phyloP scores from a whole-genome alignment of 1,140 invertebrate species.

The Augochlora pura region DNA sequence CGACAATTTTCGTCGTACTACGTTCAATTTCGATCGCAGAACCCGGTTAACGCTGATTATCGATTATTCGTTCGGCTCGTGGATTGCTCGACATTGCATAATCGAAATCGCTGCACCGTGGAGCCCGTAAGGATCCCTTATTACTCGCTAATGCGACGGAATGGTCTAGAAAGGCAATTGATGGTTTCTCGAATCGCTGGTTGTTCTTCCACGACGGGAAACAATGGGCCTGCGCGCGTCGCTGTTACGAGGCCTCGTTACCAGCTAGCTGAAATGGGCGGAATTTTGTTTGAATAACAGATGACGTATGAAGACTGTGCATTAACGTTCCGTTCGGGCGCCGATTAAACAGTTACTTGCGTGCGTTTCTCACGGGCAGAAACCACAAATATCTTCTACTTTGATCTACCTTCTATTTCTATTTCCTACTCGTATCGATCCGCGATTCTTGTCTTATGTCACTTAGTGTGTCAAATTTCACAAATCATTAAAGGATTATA shows the following conservation, averaged over 20 bases:
- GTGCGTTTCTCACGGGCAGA: too few relatives aligned
- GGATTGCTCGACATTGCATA: neutral
- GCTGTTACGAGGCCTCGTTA: conserved; percentile 5
- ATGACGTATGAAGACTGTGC: neutral
- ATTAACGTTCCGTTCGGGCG: too few relatives aligned
- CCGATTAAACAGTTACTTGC: too few relatives aligned
- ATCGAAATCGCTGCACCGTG: conserved; percentile 3
- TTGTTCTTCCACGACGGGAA: neutral
- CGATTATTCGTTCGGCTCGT: neutral
- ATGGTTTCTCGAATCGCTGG: conserved; percentile 4
- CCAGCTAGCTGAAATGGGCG: neutral
- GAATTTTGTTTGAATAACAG: conserved; percentile 3
- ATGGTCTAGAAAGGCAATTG: conserved; percentile 6
- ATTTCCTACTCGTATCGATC: too few relatives aligned
- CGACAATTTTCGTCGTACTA: too few relatives aligned
- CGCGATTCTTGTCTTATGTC: too few relatives aligned
- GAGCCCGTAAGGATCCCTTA: neutral
- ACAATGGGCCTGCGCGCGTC: neutral
- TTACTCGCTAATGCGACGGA: conserved; percentile 11
- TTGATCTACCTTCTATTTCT: too few relatives aligned
- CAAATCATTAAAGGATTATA: too few relatives aligned
- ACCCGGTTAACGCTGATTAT: too few relatives aligned
- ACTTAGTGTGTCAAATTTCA: too few relatives aligned
- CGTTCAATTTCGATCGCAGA: too few relatives aligned
- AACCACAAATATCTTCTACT: too few relatives aligned